phyloP scores from a whole-genome alignment of 2,888 invertebrate species.

The Lobophora halterata region DNA sequence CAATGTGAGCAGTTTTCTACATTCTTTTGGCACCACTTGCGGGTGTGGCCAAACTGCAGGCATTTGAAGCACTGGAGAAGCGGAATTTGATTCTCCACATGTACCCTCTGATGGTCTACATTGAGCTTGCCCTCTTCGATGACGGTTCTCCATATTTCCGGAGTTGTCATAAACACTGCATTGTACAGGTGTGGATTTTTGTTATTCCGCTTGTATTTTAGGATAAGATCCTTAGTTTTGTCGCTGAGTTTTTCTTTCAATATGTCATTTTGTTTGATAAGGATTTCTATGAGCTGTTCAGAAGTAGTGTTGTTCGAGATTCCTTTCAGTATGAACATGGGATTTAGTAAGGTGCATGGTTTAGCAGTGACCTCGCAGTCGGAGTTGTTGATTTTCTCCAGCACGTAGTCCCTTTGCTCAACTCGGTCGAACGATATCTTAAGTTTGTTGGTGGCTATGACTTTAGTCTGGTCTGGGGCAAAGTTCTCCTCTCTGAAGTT shows the following conservation, averaged over 20 bases:
- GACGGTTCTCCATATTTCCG: constrained; percentile 12
- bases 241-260: background rate
- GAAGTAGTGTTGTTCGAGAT: constrained; percentile 1
- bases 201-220: constrained; percentile 4
- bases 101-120: constrained; percentile 19
- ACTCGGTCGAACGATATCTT: constrained; percentile 7
- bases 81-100: constrained; percentile 17
- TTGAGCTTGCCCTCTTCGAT: too few species aligned
- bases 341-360: constrained; percentile 2
- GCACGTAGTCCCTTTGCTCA: constrained; percentile 5
- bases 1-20: constrained; percentile 20
- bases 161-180: constrained; percentile 7
- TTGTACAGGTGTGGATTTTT: constrained; percentile 10
- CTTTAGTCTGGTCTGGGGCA: background rate
- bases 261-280: background rate
- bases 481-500: background rate
- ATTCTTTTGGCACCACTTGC: constrained; percentile 6
- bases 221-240: background rate
- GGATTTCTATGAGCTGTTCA: background rate
- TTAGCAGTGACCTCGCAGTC: constrained; percentile 4
- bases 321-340: constrained; percentile 21
- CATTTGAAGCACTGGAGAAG: constrained; percentile 25
- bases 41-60: constrained; percentile 25
- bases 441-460: constrained; percentile 9
- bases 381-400: background rate